phyloP scores from a whole-genome alignment of 1,140 invertebrate species.

The Rhysida immarginata region DNA sequence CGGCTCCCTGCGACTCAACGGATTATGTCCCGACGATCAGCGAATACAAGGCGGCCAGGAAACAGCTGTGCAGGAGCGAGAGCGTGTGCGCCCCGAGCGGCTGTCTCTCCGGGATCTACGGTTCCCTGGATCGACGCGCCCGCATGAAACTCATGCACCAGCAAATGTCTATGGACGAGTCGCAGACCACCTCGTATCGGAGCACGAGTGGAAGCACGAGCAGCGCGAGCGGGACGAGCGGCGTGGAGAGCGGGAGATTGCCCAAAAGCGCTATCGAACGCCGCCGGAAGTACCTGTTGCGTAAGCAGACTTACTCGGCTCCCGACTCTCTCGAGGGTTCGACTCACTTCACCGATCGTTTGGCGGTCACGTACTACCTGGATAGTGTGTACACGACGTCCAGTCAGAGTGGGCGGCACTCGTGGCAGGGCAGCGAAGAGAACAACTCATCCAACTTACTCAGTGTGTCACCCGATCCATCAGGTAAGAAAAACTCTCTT shows the following conservation, averaged over 20 bases:
- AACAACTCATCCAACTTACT: too few relatives aligned
- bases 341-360: constrained; percentile 17
- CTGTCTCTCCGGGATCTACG: constrained; percentile 16
- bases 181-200: constrained; percentile 11
- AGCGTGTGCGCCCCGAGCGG: constrained; percentile 3
- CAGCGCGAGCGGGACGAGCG: constrained; percentile 9
- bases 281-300: constrained; percentile 25
- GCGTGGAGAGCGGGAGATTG: constrained; percentile 13
- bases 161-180: constrained; percentile 20
- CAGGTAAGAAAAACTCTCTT: too few relatives aligned
- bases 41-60: neutral
- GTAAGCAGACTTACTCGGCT: constrained; percentile 34
- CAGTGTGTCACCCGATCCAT: too few relatives aligned
- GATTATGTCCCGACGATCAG: neutral
- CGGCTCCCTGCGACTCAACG: neutral
- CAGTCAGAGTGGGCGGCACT: constrained; percentile 6
- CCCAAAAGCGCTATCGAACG: constrained; percentile 21
- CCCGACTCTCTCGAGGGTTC: constrained; percentile 31
- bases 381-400: constrained; percentile 11
- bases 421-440: constrained; percentile 11
- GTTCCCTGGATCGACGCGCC: constrained; percentile 14
- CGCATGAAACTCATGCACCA: constrained; percentile 19
- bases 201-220: constrained; percentile 12
- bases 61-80: neutral
- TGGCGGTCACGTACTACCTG: constrained; percentile 19